Evolutionary conservation across 2,113 vertebrate species (phyloP), one percentile per base, ranked within the genome.

Genomic region (Periophthalmus modestus): DNA sequence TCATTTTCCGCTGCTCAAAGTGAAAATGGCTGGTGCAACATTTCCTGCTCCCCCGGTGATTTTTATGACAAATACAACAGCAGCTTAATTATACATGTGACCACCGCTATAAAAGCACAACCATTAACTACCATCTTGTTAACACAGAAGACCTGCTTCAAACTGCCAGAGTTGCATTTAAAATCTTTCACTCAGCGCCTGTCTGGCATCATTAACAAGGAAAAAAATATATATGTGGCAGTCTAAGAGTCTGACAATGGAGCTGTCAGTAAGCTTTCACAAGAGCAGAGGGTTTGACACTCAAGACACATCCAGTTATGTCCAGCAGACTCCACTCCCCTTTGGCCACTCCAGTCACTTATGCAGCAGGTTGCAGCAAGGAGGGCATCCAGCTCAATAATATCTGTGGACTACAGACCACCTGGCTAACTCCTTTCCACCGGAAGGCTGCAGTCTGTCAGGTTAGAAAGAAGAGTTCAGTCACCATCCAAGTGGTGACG

Each of bases 31-130:
- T 88, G 81, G 82, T 81, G 84, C 89, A 89, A 90, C 89, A 91
- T 91, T 92, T 91, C 85, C 87, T 85, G 85, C 84, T 84, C 83
- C 82, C 87, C 82, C 61, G 59, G 78, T 73, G 85, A 82, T 85
- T 93, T 94, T 91, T 92, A 93, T 89, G 88, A 92, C 90, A 92
- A 89, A 89, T 92, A 90, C 91, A 92, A 90, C 92, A 91, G 89
- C 88, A 91, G 91, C 90, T 88, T 93, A 92, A 94, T 93, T 92
- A 92, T 83, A 91, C 87, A 89, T 89, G 89, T 72, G 88, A 89
- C 91, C 92, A 89, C 91, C 72, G 21, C 82, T 73, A 74, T 92
- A 91, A 91, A 92, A 86, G 81, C 76, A 76, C 63, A 80, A 89
- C 83, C 87, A 88, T 92, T 92, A 91, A 89, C 87, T 65, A 82